Percentiles rank a stretch among this genome's conserved stretches.
These are phyloP conservation scores for Eremobia ochroleuca DNA, from an alignment of 2,888 invertebrate species.

Conservation along the genomic window DNA sequence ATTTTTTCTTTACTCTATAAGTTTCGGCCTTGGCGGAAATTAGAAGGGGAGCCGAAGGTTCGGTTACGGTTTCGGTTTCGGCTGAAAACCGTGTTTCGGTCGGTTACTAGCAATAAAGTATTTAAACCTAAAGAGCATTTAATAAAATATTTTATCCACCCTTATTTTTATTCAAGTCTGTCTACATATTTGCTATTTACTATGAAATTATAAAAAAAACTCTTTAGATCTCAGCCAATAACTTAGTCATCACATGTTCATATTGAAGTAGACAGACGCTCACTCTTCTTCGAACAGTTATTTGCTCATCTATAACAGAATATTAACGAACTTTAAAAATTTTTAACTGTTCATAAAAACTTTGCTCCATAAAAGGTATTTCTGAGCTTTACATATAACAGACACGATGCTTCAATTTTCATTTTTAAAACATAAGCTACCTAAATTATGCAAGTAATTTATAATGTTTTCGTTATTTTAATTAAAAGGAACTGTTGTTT, in stretches of 20 bases:
- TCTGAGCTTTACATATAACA: constrained; percentile 19
- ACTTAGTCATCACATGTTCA: not conserved
- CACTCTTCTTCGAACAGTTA: constrained; percentile 6
- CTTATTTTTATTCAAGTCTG: not conserved
- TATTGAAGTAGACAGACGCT: constrained; percentile 3
- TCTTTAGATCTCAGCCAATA: not conserved
- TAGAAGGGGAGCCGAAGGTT: not conserved
- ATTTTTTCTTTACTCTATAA: too few relatives aligned
- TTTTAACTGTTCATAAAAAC: constrained; percentile 43
- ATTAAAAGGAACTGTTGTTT: constrained; percentile 65
- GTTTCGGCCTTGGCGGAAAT: not conserved
- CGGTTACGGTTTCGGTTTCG: not conserved
- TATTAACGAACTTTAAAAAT: constrained; percentile 27
- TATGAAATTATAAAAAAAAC: not conserved
- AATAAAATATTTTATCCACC: not conserved
- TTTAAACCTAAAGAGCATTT: not conserved
- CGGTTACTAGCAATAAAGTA: not conserved
- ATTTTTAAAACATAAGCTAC: constrained; percentile 28
- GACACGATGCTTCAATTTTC: constrained; percentile 13
- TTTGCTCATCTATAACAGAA: constrained; percentile 24
- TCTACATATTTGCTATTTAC: not conserved
- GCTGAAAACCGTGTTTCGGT: not conserved
- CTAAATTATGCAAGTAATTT: constrained; percentile 40
- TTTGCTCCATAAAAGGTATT: constrained; percentile 1
- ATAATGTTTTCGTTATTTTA: constrained; percentile 60